phyloP scores from a whole-genome alignment of 2,113 vertebrate genomes.

The Thymallus thymallus region DNA sequence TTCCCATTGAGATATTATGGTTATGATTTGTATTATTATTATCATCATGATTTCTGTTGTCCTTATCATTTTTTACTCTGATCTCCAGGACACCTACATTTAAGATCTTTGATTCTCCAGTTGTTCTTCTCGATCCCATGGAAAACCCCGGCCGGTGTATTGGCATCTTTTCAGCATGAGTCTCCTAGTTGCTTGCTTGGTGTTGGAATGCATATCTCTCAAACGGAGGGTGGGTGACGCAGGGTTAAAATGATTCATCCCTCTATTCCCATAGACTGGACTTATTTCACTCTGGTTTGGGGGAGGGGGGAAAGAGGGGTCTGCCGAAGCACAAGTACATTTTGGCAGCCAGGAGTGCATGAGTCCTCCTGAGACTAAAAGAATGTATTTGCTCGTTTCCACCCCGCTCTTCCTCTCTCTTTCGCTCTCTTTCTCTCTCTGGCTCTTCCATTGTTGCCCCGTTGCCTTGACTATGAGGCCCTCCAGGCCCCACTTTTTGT shows the following conservation, averaged over 20 bases:
- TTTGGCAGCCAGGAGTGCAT: constrained; percentile 22
- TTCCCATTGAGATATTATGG: background rate
- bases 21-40: background rate
- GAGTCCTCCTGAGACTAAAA: constrained; percentile 30
- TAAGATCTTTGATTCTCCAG: background rate
- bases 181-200: constrained; percentile 26
- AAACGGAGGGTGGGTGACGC: constrained; percentile 4
- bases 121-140: background rate
- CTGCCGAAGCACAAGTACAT: constrained; percentile 22
- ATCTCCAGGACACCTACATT: background rate
- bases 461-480: constrained; percentile 58
- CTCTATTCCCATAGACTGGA: background rate
- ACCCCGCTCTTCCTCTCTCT: constrained; percentile 11
- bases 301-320: background rate
- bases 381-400: constrained; percentile 19
- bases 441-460: constrained; percentile 55
- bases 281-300: background rate
- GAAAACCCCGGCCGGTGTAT: background rate
- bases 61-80: background rate
- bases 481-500: constrained; percentile 52
- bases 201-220: constrained; percentile 34
- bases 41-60: background rate
- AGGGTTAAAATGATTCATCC: constrained; percentile 14
- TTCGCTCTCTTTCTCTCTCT: constrained; percentile 19
- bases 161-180: constrained; percentile 36